These are phyloP conservation scores for Lagria hirta DNA, from an alignment of 2,888 invertebrate species.

Conservation along the genomic window DNA sequence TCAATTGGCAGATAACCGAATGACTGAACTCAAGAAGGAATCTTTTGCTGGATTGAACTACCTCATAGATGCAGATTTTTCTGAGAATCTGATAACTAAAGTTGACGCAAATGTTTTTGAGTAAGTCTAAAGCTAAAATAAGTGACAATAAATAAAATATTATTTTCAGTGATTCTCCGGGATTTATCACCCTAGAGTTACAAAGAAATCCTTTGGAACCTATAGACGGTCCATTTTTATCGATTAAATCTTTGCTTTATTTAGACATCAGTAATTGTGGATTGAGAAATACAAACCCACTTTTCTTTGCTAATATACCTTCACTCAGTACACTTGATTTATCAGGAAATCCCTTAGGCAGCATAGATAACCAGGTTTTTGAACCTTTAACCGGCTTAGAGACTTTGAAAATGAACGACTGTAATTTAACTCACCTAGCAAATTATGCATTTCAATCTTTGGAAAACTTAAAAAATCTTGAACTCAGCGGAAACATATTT, in stretches of 20 bases:
- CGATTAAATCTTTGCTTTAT: conserved; percentile 66
- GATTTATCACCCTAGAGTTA: conserved; percentile 68
- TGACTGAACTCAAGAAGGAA: conserved; percentile 62
- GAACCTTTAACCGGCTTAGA: conserved; percentile 67
- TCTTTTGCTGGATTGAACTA: conserved; percentile 67
- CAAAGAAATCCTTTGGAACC: conserved; percentile 66
- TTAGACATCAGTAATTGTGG: conserved; percentile 69
- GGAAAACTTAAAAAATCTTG: conserved; percentile 64
- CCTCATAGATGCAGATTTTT: conserved; percentile 70
- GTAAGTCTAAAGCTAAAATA: conserved; percentile 52
- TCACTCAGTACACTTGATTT: conserved; percentile 69
- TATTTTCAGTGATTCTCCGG: conserved; percentile 64
- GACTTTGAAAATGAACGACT: conserved; percentile 65
- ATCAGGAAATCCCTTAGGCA: conserved; percentile 65
- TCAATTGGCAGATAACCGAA: conserved; percentile 68
- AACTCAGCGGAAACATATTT: conserved; percentile 65
- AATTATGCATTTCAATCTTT: conserved; percentile 61
- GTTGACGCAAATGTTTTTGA: conserved; percentile 68
- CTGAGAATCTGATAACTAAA: conserved; percentile 64
- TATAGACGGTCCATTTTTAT: conserved; percentile 66
- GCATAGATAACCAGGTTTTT: conserved; percentile 61
- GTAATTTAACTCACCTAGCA: conserved; percentile 62
- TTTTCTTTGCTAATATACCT: conserved; percentile 68
- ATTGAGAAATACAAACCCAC: conserved; percentile 60
- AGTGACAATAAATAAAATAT: not conserved